These are phyloP conservation scores for Gavia stellata DNA, from an alignment of 2,113 vertebrate species.

Conservation along the genomic window DNA sequence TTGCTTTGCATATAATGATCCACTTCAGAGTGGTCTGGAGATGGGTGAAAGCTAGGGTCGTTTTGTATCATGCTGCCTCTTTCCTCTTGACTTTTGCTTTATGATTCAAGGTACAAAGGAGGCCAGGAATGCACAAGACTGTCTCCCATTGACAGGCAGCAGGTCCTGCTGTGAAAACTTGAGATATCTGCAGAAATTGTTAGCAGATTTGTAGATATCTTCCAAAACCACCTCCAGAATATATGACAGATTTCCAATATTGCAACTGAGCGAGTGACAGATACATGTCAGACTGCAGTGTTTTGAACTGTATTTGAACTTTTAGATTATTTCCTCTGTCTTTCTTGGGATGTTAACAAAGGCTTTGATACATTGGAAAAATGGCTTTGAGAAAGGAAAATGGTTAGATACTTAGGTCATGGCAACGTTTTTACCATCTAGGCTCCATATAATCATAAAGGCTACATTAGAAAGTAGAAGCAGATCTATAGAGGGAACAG, in stretches of 20 bases:
- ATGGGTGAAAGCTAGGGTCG: background rate
- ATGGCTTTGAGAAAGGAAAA: background rate
- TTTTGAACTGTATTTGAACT: background rate
- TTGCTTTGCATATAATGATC: background rate
- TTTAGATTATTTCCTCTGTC: background rate
- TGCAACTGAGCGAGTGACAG: background rate
- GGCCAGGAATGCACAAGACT: background rate
- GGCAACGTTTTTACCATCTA: background rate
- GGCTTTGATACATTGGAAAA: background rate
- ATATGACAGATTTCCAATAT: background rate
- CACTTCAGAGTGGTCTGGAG: background rate
- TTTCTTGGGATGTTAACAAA: background rate
- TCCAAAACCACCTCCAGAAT: background rate
- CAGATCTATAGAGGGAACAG: background rate
- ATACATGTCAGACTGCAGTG: background rate
- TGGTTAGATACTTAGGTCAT: background rate
- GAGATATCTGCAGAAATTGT: background rate
- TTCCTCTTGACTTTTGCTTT: background rate
- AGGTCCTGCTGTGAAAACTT: background rate
- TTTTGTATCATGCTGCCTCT: background rate
- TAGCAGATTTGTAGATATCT: background rate
- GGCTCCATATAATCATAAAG: background rate
- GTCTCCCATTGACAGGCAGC: background rate
- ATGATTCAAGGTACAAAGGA: background rate
- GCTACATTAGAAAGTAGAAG: background rate